phyloP scores from a whole-genome alignment of 2,888 invertebrate species.

The Onthophagus sagittarius region DNA sequence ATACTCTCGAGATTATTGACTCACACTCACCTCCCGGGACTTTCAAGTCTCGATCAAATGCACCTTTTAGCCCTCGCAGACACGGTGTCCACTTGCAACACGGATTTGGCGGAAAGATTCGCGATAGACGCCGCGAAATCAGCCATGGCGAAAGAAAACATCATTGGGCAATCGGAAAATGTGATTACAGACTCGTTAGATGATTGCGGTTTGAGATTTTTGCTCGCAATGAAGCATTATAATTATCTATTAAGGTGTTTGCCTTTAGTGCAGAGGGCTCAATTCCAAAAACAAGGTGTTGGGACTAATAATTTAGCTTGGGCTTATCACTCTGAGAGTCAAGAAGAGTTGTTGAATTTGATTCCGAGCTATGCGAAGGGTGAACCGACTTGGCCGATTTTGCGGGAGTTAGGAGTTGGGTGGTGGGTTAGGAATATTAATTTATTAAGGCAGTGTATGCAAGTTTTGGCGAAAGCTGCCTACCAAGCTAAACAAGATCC shows the following conservation, averaged over 20 bases:
- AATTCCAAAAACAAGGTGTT: slow-evolving; percentile 81
- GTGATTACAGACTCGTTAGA: slow-evolving; percentile 78
- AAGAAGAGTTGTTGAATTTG: slow-evolving; percentile 87
- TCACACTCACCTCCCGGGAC: slow-evolving; percentile 90
- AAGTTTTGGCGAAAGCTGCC: slow-evolving; percentile 90
- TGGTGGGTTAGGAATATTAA: slow-evolving; percentile 94
- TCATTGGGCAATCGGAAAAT: slow-evolving; percentile 54
- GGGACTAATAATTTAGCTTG: slow-evolving; percentile 91
- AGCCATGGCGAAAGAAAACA: slow-evolving; percentile 63
- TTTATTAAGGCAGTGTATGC: slow-evolving; percentile 77
- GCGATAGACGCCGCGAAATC: slow-evolving; percentile 66
- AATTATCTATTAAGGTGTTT: slow-evolving; percentile 89
- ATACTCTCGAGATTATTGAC: slow-evolving; percentile 86
- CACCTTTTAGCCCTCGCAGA: slow-evolving; percentile 97
- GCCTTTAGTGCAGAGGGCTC: slow-evolving; percentile 82
- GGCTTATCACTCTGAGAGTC: slow-evolving; percentile 99
- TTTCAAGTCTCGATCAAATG: slow-evolving; percentile 98
- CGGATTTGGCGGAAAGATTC: slow-evolving; percentile 80
- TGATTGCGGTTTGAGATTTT: slow-evolving; percentile 94
- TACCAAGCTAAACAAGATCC: slow-evolving; percentile 92
- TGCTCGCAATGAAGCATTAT: slow-evolving; percentile 97
- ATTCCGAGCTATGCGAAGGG: slow-evolving; percentile 86
- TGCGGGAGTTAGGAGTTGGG: slow-evolving; percentile 86
- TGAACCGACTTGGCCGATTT: slow-evolving; percentile 82
- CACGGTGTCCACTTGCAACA: slow-evolving; percentile 91